Base-by-base conservation (phyloP, 2,113 vertebrate species). In the Agelaius phoeniceus region DNA sequence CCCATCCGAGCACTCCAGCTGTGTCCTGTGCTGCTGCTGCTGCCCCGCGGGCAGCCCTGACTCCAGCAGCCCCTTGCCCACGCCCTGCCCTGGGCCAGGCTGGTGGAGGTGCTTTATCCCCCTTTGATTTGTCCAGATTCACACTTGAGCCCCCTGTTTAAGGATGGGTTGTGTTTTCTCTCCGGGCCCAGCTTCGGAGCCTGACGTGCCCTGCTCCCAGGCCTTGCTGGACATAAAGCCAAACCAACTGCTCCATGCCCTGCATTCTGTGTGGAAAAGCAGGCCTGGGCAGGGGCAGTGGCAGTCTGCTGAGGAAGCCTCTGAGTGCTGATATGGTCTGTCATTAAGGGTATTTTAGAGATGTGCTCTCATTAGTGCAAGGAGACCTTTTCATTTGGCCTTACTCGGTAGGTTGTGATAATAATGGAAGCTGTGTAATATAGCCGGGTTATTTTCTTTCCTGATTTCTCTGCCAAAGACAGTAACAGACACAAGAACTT, bases 391-490 rank as follows among this genome's bases (percentile, higher is more conserved):
- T 94, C 41, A 46, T 97, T 97, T 95, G 91, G 93, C 88, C 95
- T 98, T 96, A 94, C 83, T 61, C 86, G 18, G 84, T 96, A 96
- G 91, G 58, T 77, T 86, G 94, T 96, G 94, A 55, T 95, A 59
- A 71, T 79, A 20, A 96, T 9, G 90, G 97, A 96, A 97, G 83
- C 94, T 92, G 94, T 97, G 97, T 96, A 62, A 95, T 87, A 81
- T 61, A 87, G 90, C 93, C 73, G 2, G 72, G 65, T 65, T 87
- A 67, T 94, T 96, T 59, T 5, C 35, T 37, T 30, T 7, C 43
- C 81, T 84, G 94, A 90, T 97, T 97, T 94, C 96, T 94, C 97
- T 98, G 98, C 97, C 98, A 98, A 98, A 98, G 97, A 97, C 90
- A 59, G 94, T 68, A 89, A 94, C 15, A 43, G 96, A 89, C 49